These are phyloP conservation scores for Periophthalmus modestus DNA, from an alignment of 2,113 vertebrate species.

Conservation along the genomic window DNA sequence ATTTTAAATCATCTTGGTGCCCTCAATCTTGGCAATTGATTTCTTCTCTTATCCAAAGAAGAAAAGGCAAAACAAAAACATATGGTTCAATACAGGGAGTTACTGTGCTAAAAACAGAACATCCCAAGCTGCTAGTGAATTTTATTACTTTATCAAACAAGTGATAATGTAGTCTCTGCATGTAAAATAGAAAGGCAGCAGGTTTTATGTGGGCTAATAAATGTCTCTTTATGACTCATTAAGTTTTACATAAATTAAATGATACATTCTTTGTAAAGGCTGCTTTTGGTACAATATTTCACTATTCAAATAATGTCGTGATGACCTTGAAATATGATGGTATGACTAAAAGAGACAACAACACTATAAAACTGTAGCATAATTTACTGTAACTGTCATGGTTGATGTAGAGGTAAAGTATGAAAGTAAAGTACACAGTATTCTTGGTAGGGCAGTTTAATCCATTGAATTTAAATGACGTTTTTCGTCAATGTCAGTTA, in stretches of 20 bases:
- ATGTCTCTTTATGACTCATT: conserved; percentile 8
- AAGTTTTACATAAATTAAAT: not conserved
- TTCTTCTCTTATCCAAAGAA: not conserved
- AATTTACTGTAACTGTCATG: too few relatives aligned
- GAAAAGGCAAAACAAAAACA: not conserved
- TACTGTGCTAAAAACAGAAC: not conserved
- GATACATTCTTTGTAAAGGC: not conserved
- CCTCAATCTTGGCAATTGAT: not conserved
- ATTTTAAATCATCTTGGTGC: not conserved
- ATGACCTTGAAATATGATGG: not conserved
- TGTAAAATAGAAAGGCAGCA: not conserved
- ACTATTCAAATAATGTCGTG: not conserved
- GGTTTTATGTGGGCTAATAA: conserved; percentile 1
- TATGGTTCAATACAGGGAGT: not conserved
- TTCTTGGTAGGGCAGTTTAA: not conserved
- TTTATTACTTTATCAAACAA: not conserved
- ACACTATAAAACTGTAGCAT: not conserved
- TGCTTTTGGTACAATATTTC: not conserved
- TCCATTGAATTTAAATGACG: not conserved
- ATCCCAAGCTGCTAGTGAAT: not conserved
- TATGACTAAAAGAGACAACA: not conserved
- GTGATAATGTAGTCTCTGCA: not conserved
- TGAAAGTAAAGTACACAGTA: not conserved
- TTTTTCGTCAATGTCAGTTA: not conserved
- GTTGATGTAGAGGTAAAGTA: not conserved